Evolutionary conservation across 2,888 invertebrate species (phyloP), one percentile per base, ranked within the genome.

Genomic region (Drosophila nigritarsus): DNA sequence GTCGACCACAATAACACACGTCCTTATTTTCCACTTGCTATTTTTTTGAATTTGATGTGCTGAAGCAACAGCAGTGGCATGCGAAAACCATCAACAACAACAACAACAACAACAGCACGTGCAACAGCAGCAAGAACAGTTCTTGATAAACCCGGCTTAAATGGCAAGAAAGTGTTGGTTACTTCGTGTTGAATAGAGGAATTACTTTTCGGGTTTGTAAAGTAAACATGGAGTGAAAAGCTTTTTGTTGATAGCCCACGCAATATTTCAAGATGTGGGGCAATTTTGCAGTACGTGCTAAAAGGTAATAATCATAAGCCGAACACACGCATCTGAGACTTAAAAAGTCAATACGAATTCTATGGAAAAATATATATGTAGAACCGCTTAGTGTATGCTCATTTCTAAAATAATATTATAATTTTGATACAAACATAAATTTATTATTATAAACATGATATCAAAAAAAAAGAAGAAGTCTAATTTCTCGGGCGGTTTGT

Each of bases 11-110:
- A 13, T n/a, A 30, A 20, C 8, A 15, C 30, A 58, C 49, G 45
- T 65, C 5, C 27, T 30, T 30, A 5, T 11, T 42, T 48, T 20
- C 6, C 27, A 67, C 65, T 67, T 62, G 55, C 38, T 61, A 27
- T 36, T n/a, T 55, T 60, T 60, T 45, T 64, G 75, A 83, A 80
- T 74, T 75, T 75, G 73, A 73, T 76, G 70, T 55, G 71, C 45
- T 30, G 54, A 45, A 64, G 61, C 38, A 65, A 48, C 51, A 49
- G 67, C 58, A 50, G 20, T 56, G 34, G 34, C 65, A 62, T 20
- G 36, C 40, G 51, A 62, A 73, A 68, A 54, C 59, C 62, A 77
- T 15, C 51, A 58, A 34, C 32, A 45, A 53, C 38, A 61, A 34
- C 32, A 45, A 53, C 38, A 61, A 18, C 51, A 62, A 27, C 32